Evolutionary conservation across 2,888 invertebrate genomes (phyloP), one percentile per base, ranked within the genome.

Genomic region (Hydropsyche betteni): DNA sequence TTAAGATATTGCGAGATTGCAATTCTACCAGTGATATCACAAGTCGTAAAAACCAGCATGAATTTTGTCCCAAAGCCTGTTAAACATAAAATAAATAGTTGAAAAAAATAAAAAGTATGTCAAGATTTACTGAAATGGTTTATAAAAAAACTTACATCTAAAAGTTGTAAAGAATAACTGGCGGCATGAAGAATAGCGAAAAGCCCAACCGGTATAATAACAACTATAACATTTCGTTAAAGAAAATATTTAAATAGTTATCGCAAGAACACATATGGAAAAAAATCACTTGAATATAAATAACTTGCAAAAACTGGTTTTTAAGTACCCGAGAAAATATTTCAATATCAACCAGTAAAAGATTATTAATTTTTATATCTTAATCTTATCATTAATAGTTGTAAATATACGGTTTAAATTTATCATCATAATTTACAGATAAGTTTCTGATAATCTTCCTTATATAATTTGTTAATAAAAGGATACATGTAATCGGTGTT

Each of bases 171-270:
- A 10, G 97, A 94, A 87, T 97, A 99, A 81, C 95, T 96, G 33
- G 97, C 93, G 61, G 96, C 93, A 86, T 99, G 98, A 68, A 99
- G 90, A 12, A 97, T 83, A 2, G 97, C 96, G 87, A 98, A 99
- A 80, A 99, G 87, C 81, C 95, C 91, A 77, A 98, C 91, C 5
- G 99, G 99, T 77, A 95, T 88, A 81, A 99, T 86, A 24, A 95
- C 95, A 89, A 98, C 96, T 96, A 83, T 75, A 80, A 70, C 8
- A 79, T 51, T 69, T 55, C 69, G 81, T 84, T 82, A 84, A 86
- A 84, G 83, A 82, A 80, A 52, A 55, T 68, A 76, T 34, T 68
- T 36, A 58, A 68, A 51, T 38, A 33, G 24, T 24, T 24, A 2
- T 69, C 70, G 69, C 24, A 24, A 24, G 1, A 24, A 24, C 24